Evolutionary conservation across 2,888 invertebrate genomes (phyloP).

Genomic region (Rugalucina vietnamica): DNA sequence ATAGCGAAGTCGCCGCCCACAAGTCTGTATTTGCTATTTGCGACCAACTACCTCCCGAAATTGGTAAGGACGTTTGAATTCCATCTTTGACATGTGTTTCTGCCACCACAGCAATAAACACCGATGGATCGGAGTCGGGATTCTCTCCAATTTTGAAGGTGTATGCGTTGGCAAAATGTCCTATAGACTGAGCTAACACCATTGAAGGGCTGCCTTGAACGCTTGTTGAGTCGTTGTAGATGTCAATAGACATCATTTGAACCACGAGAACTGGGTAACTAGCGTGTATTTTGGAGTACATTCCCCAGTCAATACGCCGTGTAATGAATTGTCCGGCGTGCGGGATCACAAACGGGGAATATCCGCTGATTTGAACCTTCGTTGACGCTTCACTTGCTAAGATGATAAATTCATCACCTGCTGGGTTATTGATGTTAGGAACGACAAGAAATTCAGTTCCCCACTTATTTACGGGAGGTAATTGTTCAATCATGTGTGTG

Average conservation of each 20-base stretch:
- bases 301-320: constrained; percentile 48
- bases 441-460: constrained; percentile 49
- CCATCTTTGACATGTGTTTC: background rate
- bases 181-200: constrained; percentile 30
- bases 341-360: constrained; percentile 46
- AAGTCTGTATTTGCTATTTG: background rate
- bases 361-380: constrained; percentile 42
- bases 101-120: background rate
- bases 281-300: constrained; percentile 33
- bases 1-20: background rate
- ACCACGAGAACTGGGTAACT: constrained; percentile 36
- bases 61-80: background rate
- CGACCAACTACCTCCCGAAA: background rate
- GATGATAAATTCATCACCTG: constrained; percentile 53
- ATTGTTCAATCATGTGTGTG: constrained; percentile 55
- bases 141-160: background rate
- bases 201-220: constrained; percentile 25
- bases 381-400: constrained; percentile 29
- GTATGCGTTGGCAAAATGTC: constrained; percentile 15
- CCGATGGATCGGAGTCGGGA: background rate
- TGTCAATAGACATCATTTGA: constrained; percentile 35
- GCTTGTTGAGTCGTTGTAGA: constrained; percentile 30
- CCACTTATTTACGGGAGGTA: constrained; percentile 62
- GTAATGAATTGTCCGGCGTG: constrained; percentile 23
- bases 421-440: constrained; percentile 35